Conservation (phyloP, 2,797 vertebrate species). For the Anableps anableps region DNA sequence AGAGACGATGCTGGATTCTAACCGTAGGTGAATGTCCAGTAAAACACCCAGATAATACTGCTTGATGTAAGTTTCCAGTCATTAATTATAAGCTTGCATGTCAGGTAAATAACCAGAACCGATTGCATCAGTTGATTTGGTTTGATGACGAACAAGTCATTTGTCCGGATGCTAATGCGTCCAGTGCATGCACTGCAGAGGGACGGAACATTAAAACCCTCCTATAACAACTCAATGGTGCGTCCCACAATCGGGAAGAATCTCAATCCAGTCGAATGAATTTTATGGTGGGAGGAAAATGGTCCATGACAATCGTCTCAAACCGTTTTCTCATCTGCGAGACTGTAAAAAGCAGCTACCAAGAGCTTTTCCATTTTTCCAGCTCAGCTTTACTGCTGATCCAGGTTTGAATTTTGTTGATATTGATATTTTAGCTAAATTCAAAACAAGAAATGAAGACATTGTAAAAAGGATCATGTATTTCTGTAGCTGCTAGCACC, state of each 20-base stretch:
- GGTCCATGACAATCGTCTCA: not conserved
- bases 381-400: slow-evolving; percentile 1
- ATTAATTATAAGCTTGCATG: not conserved
- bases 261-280: slow-evolving; percentile 4
- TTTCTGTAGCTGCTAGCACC: not conserved
- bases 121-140: not conserved
- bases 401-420: not conserved
- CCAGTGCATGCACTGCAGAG: not conserved
- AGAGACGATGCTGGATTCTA: not conserved
- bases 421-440: slow-evolving; percentile 1
- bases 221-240: not conserved
- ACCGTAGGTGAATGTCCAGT: not conserved
- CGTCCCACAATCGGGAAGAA: not conserved
- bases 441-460: not conserved
- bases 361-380: not conserved
- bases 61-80: not conserved
- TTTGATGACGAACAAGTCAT: not conserved
- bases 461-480: not conserved
- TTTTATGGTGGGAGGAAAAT: slow-evolving; percentile 2
- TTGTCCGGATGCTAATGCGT: not conserved
- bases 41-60: not conserved
- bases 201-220: not conserved
- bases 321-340: not conserved
- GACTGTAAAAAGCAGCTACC: not conserved
- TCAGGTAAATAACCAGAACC: not conserved